A percentile compares a stretch with the other conserved stretches of the same genome.
phyloP scores from a whole-genome alignment of 2,888 invertebrate species.

The Ormyrus pomaceus region DNA sequence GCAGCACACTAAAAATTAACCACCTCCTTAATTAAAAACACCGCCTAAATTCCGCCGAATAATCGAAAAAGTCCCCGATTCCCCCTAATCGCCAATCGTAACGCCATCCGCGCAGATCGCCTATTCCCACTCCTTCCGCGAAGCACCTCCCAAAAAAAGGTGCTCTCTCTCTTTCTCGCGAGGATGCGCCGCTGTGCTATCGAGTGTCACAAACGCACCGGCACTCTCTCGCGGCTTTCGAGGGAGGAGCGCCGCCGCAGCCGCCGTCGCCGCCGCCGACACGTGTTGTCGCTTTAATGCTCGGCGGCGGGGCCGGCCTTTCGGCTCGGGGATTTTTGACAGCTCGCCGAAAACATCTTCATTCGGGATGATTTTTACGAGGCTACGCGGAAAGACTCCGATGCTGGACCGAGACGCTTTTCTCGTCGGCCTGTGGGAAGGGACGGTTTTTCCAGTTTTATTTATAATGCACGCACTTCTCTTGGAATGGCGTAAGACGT shows the following conservation, averaged over 20 bases:
- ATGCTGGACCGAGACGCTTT: neutral
- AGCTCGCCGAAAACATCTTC: constrained; percentile 15
- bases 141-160: too few species aligned
- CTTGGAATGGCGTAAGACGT: neutral
- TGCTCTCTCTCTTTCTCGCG: too few species aligned
- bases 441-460: neutral
- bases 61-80: too few species aligned
- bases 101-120: neutral
- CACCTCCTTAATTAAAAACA: too few species aligned
- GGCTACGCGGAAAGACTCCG: constrained; percentile 14
- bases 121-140: neutral
- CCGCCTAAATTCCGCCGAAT: too few species aligned
- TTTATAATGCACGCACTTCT: neutral
- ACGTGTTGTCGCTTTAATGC: constrained; percentile 38
- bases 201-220: constrained; percentile 49
- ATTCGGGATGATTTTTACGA: neutral
- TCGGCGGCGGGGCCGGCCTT: too few species aligned
- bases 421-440: neutral
- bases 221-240: too few species aligned
- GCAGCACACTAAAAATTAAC: too few species aligned
- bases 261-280: neutral
- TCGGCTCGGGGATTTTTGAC: constrained; percentile 19
- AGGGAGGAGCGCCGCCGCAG: neutral
- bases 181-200: neutral
- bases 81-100: too few species aligned